These are phyloP conservation scores for Astropecten irregularis DNA, from an alignment of 53 echinoderm and acorn worm species.

Conservation along the genomic window DNA sequence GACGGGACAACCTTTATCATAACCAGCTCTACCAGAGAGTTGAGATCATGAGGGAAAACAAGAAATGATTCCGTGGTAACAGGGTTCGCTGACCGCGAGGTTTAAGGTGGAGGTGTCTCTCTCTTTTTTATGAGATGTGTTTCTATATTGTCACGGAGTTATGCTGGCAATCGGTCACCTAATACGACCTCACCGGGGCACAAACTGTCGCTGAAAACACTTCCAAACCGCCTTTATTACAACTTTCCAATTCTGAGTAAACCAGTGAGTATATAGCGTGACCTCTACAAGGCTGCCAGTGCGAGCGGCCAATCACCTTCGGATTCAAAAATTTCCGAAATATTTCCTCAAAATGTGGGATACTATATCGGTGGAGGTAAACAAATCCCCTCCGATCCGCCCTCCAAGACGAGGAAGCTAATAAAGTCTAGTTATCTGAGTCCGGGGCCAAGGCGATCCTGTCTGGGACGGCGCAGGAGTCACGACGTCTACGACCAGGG, in stretches of 20 bases:
- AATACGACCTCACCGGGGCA: conserved; percentile 12
- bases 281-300: conserved; percentile 4
- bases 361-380: not conserved
- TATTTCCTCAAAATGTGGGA: conserved; percentile 26
- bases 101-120: not conserved
- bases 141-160: not conserved
- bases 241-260: not conserved
- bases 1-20: not conserved
- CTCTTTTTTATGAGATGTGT: not conserved
- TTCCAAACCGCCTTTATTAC: conserved; percentile 14
- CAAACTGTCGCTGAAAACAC: not conserved
- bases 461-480: conserved; percentile 25
- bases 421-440: not conserved
- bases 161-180: conserved; percentile 21
- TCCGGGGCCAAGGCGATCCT: not conserved
- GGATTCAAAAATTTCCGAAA: not conserved
- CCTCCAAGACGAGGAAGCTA: too few species aligned
- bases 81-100: conserved; percentile 32
- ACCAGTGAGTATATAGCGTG: conserved; percentile 20
- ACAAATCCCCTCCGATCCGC: not conserved
- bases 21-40: too few species aligned
- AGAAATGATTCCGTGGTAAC: not conserved
- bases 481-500: conserved; percentile 23
- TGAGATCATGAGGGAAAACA: not conserved
- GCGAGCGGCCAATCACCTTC: conserved; percentile 35